A percentile compares a stretch with the other conserved stretches of the same genome.
Conservation (phyloP, 37 sponge, comb jelly and placozoan species). For the Agelas oroides region DNA sequence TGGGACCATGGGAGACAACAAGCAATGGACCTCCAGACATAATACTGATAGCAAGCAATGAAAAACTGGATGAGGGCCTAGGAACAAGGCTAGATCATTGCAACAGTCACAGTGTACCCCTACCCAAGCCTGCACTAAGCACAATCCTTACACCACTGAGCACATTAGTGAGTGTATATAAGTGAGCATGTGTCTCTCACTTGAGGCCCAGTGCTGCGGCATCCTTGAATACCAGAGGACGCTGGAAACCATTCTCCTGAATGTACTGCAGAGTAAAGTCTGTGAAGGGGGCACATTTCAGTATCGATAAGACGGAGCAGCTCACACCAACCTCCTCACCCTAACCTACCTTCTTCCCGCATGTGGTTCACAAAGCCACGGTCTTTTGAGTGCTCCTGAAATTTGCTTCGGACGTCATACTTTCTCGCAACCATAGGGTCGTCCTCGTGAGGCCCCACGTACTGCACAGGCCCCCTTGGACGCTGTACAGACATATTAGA, state of each 20-base stretch:
- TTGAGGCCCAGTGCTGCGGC: slow-evolving; percentile 37
- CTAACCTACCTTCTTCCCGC: slow-evolving; percentile 36
- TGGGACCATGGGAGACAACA: neutral
- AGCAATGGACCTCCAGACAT: too few relatives aligned
- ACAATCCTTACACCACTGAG: too few relatives aligned
- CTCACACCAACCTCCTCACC: too few relatives aligned
- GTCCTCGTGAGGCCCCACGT: slow-evolving; percentile 35
- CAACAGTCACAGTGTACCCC: too few relatives aligned
- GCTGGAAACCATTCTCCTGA: slow-evolving; percentile 42
- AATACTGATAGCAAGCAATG: too few relatives aligned
- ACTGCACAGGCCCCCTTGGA: slow-evolving; percentile 26
- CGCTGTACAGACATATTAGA: slow-evolving; percentile 18
- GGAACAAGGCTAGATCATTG: too few relatives aligned
- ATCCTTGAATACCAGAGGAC: slow-evolving; percentile 35
- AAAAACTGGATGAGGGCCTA: too few relatives aligned
- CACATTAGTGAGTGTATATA: too few relatives aligned
- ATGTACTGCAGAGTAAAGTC: slow-evolving; percentile 46
- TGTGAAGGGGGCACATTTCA: neutral
- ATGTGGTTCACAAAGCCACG: slow-evolving; percentile 40
- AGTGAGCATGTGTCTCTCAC: too few relatives aligned
- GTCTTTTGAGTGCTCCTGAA: slow-evolving; percentile 4
- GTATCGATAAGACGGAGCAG: too few relatives aligned
- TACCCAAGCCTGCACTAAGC: too few relatives aligned
- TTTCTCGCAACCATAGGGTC: neutral
- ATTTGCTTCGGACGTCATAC: slow-evolving; percentile 23